Percentiles rank a stretch among this genome's conserved stretches.
These are phyloP conservation scores for Ibidorhyncha struthersii DNA, from an alignment of 2,113 vertebrate species.

Conservation along the genomic window DNA sequence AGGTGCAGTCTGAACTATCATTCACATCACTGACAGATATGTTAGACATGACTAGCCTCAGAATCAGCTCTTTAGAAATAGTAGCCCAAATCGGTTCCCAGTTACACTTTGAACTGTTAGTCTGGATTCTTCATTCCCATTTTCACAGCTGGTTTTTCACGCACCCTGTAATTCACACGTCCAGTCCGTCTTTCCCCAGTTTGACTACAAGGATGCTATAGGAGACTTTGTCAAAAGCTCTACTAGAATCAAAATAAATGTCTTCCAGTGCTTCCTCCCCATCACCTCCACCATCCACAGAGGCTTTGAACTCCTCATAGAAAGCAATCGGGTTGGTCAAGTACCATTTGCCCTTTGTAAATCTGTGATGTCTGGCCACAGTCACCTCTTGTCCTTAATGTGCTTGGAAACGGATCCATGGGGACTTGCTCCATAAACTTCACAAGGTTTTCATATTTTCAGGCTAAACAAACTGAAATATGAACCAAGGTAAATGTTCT, in stretches of 20 bases:
- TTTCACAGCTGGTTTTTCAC: background rate
- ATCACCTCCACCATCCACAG: background rate
- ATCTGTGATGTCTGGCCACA: background rate
- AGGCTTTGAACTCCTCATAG: background rate
- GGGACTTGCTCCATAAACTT: background rate
- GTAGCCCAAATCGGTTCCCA: background rate
- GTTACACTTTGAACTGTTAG: background rate
- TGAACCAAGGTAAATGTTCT: background rate
- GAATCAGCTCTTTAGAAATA: background rate
- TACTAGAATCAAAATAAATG: background rate
- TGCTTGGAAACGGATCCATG: background rate
- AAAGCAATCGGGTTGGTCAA: background rate
- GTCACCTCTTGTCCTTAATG: background rate
- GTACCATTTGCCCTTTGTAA: background rate
- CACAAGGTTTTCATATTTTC: background rate
- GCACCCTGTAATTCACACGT: background rate
- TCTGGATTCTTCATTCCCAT: background rate
- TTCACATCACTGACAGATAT: background rate
- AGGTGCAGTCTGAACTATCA: background rate
- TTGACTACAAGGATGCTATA: background rate
- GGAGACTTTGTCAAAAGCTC: background rate
- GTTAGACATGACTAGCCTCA: background rate
- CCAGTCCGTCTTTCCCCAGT: background rate
- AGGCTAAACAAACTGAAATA: background rate
- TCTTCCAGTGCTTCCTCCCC: background rate